Percentiles rank a stretch among this genome's conserved stretches.
Conservation (phyloP, 2,888 invertebrate genomes). For the Parapristionchus giblindavisi region DNA sequence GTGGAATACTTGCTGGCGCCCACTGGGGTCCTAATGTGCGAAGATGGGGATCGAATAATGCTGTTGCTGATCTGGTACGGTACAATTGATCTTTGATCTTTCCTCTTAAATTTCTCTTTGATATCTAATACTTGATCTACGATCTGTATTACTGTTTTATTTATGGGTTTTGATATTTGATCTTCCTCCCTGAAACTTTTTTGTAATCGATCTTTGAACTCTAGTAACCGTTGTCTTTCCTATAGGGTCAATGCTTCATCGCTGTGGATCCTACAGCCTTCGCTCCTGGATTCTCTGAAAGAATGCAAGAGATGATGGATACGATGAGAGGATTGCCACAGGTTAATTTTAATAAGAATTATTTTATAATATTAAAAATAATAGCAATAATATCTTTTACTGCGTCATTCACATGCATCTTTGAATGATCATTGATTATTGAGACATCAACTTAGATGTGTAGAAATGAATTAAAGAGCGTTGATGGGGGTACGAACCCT, state of each 20-base stretch:
- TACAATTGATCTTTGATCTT: not conserved
- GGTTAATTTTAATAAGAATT: conserved; percentile 42
- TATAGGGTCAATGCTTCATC: conserved; percentile 64
- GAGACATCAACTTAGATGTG: not conserved
- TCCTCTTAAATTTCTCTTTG: no score
- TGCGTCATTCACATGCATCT: no score
- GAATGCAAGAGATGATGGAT: conserved; percentile 62
- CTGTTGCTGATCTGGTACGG: conserved; percentile 74
- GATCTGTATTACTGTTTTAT: no score
- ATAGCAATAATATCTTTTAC: no score
- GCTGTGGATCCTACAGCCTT: conserved; percentile 65
- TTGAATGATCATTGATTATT: not conserved
- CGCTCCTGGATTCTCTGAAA: conserved; percentile 61
- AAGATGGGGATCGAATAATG: conserved; percentile 79
- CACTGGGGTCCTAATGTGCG: conserved; percentile 83
- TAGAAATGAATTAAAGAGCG: no score
- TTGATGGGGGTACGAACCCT: no score
- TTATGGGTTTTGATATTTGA: no score
- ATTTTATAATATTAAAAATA: no score
- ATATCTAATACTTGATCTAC: no score
- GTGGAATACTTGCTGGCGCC: conserved; percentile 81
- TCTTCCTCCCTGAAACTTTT: no score
- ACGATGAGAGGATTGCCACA: conserved; percentile 57
- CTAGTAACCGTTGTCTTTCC: not conserved
- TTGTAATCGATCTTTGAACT: no score